Percentiles rank a stretch among this genome's conserved stretches.
These are phyloP conservation scores for Nomada goodeniana DNA, from an alignment of 2,888 invertebrate species.

Conservation along the genomic window DNA sequence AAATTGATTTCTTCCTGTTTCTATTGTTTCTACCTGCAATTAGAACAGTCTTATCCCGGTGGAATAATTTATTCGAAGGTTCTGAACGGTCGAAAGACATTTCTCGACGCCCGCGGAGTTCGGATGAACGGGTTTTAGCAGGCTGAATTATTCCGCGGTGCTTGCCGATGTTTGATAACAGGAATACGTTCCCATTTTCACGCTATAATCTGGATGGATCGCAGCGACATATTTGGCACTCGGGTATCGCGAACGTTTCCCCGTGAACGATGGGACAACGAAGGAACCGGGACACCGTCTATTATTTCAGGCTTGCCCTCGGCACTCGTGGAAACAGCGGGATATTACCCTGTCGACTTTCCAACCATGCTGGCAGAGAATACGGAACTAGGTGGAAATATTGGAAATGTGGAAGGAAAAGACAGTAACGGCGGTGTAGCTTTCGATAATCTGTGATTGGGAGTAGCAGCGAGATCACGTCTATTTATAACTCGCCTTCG, in stretches of 20 bases:
- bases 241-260: slow-evolving; percentile 33
- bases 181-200: slow-evolving; percentile 7
- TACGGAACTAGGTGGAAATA: slow-evolving; percentile 30
- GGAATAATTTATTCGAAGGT: no score
- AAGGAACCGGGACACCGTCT: slow-evolving; percentile 50
- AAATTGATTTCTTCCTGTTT: no score
- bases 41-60: no score
- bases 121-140: slow-evolving; percentile 7
- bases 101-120: not conserved
- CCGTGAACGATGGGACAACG: slow-evolving; percentile 42
- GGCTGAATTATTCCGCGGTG: slow-evolving; percentile 26
- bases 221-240: slow-evolving; percentile 15
- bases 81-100: no score
- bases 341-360: slow-evolving; percentile 49
- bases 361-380: not conserved
- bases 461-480: no score
- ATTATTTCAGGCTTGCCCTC: slow-evolving; percentile 57
- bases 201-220: slow-evolving; percentile 19
- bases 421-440: not conserved
- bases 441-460: not conserved
- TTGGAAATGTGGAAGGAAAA: slow-evolving; percentile 8
- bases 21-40: no score
- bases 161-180: slow-evolving; percentile 25
- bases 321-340: slow-evolving; percentile 46
- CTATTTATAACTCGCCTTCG: no score